A percentile compares a stretch with the other conserved stretches of the same genome.
Conservation (phyloP, 2,888 invertebrate genomes). For the Cacoxenus indagator region DNA sequence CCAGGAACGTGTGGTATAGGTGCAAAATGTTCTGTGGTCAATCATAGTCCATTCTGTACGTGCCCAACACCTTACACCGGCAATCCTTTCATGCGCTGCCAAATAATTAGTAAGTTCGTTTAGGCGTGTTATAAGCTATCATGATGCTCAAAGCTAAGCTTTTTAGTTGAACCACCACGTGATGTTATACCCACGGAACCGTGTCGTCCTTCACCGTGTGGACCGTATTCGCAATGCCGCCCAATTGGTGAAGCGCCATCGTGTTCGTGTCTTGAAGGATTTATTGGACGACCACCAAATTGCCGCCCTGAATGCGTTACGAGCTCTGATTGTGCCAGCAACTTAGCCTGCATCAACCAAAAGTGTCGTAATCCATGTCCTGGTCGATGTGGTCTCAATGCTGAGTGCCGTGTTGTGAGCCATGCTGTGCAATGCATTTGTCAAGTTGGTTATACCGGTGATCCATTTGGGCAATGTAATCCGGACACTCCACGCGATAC, state of each 20-base stretch:
- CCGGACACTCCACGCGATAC: conserved; percentile 64
- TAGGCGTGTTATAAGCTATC: conserved; percentile 42
- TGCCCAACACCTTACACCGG: conserved; percentile 79
- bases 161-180: conserved; percentile 71
- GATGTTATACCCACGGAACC: conserved; percentile 74
- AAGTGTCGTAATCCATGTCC: conserved; percentile 84
- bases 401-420: conserved; percentile 82
- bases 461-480: conserved; percentile 81
- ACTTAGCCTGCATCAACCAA: conserved; percentile 81
- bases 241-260: conserved; percentile 78
- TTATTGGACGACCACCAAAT: conserved; percentile 80
- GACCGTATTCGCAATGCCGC: conserved; percentile 82
- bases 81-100: conserved; percentile 83
- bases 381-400: conserved; percentile 79
- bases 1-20: conserved; percentile 83
- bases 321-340: conserved; percentile 80
- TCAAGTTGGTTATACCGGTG: conserved; percentile 77
- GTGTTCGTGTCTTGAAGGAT: conserved; percentile 81
- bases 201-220: conserved; percentile 85
- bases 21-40: conserved; percentile 83
- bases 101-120: conserved; percentile 71
- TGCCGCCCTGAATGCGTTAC: conserved; percentile 86
- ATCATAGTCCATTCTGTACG: conserved; percentile 85
- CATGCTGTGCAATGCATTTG: conserved; percentile 83
- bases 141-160: neutral